Percentiles rank a stretch among this genome's conserved stretches.
These are phyloP conservation scores for Agonopterix heracliana DNA, from an alignment of 2,888 invertebrate species.

Conservation along the genomic window DNA sequence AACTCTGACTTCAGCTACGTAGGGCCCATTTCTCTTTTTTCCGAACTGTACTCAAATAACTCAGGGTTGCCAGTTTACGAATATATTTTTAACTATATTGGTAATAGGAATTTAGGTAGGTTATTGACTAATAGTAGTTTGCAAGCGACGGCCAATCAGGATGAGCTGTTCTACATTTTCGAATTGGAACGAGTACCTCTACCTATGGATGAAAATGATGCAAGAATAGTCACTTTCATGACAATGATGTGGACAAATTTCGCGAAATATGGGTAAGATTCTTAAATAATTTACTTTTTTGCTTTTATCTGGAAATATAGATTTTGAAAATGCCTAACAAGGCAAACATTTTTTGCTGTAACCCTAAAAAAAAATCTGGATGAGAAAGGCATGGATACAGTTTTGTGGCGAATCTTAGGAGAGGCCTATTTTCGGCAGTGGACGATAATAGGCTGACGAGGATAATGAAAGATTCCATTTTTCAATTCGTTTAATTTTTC, in stretches of 20 bases:
- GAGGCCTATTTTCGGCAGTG: too few species aligned
- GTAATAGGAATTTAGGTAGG: constrained; percentile 58
- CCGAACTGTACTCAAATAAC: constrained; percentile 48
- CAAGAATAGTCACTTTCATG: constrained; percentile 62
- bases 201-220: constrained; percentile 60
- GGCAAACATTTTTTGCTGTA: too few species aligned
- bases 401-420: too few species aligned
- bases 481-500: too few species aligned
- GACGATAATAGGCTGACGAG: too few species aligned
- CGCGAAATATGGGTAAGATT: constrained; percentile 61
- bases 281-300: too few species aligned
- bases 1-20: constrained; percentile 60
- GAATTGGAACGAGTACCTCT: constrained; percentile 55
- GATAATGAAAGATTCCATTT: too few species aligned
- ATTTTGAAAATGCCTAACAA: background rate
- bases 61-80: constrained; percentile 42
- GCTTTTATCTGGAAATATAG: background rate
- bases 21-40: constrained; percentile 56
- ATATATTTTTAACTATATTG: constrained; percentile 57
- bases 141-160: constrained; percentile 51
- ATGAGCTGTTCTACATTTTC: constrained; percentile 61
- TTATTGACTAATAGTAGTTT: constrained; percentile 56
- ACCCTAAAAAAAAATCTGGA: too few species aligned
- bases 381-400: too few species aligned
- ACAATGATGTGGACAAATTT: constrained; percentile 72